These are phyloP conservation scores for Crotophaga sulcirostris DNA, from an alignment of 2,113 vertebrate genomes.

Conservation along the genomic window DNA sequence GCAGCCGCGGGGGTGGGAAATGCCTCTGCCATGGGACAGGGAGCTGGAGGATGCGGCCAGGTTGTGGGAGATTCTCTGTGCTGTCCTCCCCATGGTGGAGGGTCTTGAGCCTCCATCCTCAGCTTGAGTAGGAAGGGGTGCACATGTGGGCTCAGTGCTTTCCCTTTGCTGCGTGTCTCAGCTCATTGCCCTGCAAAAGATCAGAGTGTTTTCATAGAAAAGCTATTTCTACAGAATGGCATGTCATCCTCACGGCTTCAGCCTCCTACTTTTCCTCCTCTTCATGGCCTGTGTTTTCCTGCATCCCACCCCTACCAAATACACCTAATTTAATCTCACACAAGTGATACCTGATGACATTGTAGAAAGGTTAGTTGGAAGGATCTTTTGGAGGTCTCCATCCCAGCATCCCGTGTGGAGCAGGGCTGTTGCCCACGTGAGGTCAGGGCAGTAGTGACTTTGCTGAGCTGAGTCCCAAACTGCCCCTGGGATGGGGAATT, in stretches of 20 bases:
- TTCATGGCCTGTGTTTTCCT: background rate
- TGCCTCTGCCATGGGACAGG: background rate
- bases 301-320: background rate
- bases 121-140: background rate
- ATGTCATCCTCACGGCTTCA: background rate
- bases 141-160: background rate
- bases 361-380: rapidly evolving
- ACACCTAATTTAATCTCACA: background rate
- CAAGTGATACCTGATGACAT: background rate
- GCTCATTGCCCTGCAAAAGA: background rate
- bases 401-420: background rate
- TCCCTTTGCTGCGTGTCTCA: background rate
- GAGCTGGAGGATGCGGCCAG: background rate
- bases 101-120: rapidly evolving
- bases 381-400: background rate
- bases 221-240: background rate
- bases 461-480: background rate
- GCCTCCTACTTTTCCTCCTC: background rate
- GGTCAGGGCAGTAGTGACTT: background rate
- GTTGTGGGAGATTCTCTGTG: background rate
- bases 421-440: background rate
- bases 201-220: background rate
- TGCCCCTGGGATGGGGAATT: background rate
- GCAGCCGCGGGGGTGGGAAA: background rate
- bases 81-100: rapidly evolving